phyloP scores from a whole-genome alignment of 2,888 invertebrate genomes.

The Torymus aiolomorphi region DNA sequence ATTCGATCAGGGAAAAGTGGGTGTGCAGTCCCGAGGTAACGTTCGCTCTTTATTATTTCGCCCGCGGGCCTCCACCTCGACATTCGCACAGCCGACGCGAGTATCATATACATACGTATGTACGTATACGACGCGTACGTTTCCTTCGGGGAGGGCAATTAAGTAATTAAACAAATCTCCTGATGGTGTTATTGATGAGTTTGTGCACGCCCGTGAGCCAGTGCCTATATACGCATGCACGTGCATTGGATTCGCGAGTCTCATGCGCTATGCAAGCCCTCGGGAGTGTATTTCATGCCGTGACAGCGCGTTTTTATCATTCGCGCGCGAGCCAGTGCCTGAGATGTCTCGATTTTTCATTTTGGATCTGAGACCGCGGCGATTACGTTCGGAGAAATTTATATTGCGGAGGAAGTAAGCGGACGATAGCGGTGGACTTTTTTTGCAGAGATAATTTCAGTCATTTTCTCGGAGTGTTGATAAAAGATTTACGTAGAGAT shows the following conservation, averaged over 20 bases:
- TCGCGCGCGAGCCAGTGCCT: background rate
- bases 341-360: too few species aligned
- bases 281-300: constrained; percentile 8
- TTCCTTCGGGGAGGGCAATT: constrained; percentile 75
- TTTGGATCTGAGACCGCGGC: too few species aligned
- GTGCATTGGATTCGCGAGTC: background rate
- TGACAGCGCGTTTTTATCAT: constrained; percentile 34
- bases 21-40: constrained; percentile 59
- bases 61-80: constrained; percentile 63
- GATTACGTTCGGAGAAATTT: too few species aligned
- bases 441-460: too few species aligned
- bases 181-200: constrained; percentile 68
- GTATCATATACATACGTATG: background rate
- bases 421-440: too few species aligned
- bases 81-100: constrained; percentile 52
- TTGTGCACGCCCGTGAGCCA: constrained; percentile 61
- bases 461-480: too few species aligned
- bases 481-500: too few species aligned
- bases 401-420: too few species aligned
- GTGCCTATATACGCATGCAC: background rate
- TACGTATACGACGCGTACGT: background rate
- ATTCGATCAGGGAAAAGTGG: constrained; percentile 39
- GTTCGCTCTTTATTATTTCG: constrained; percentile 58
- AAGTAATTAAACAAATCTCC: constrained; percentile 75
- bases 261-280: background rate